Percentiles rank a stretch among this genome's conserved stretches.
phyloP scores from a whole-genome alignment of 2,113 vertebrate species.

The Benitochromis conjunctus region DNA sequence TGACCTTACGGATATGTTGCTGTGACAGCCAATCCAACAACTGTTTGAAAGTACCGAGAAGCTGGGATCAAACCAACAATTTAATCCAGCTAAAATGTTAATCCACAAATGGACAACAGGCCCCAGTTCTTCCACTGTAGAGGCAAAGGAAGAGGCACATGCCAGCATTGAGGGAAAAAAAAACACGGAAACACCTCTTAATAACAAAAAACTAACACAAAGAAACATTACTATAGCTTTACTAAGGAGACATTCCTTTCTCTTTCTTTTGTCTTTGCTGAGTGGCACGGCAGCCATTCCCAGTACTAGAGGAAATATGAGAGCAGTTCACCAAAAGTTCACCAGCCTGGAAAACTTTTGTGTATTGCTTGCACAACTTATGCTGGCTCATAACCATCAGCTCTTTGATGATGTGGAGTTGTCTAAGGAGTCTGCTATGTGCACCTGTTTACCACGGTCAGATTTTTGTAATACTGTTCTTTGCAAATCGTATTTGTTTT shows the following conservation, averaged over 20 bases:
- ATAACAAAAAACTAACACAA: not conserved
- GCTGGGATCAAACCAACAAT: not conserved
- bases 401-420: not conserved
- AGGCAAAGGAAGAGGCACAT: not conserved
- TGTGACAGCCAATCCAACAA: not conserved
- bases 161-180: not conserved
- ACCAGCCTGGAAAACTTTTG: not conserved
- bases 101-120: not conserved
- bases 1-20: not conserved
- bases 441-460: not conserved
- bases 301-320: not conserved
- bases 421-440: not conserved
- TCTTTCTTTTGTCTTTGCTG: not conserved
- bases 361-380: not conserved
- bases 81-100: not conserved
- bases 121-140: not conserved
- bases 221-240: not conserved
- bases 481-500: not conserved
- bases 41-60: not conserved
- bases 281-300: not conserved
- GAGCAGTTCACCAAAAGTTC: constrained; percentile 20
- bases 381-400: not conserved
- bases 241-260: not conserved
- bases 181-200: not conserved
- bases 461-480: too few species aligned